Conservation (phyloP, 2,888 invertebrate genomes). For the Tinea trinotella region DNA sequence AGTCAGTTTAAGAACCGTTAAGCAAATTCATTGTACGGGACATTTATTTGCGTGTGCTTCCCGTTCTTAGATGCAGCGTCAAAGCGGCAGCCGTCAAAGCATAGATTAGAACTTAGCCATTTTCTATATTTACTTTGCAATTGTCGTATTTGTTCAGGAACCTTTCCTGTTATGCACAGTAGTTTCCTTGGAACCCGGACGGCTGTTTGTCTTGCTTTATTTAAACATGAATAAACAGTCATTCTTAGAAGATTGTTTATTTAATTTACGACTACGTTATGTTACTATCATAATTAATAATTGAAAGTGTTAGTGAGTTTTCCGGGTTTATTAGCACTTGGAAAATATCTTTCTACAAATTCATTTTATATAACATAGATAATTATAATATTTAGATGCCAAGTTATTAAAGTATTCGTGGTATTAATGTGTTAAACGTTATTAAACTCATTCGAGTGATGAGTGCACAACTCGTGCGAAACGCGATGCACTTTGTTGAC, state of each 20-base stretch:
- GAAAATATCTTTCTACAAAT: too few species aligned
- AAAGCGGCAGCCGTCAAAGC: constrained; percentile 13
- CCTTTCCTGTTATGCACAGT: constrained; percentile 44
- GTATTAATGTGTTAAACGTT: constrained; percentile 24
- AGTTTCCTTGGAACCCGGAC: constrained; percentile 35
- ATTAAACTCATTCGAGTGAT: constrained; percentile 36
- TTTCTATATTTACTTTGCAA: constrained; percentile 63
- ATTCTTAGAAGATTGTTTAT: neutral
- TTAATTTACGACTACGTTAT: neutral
- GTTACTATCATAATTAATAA: too few species aligned
- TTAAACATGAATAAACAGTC: neutral
- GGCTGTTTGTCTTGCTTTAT: constrained; percentile 35
- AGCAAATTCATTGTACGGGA: constrained; percentile 16
- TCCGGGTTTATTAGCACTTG: too few species aligned
- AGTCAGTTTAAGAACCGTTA: constrained; percentile 10
- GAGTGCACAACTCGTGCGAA: constrained; percentile 43
- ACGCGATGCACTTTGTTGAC: constrained; percentile 50
- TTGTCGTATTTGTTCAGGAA: constrained; percentile 62
- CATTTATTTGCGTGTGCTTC: constrained; percentile 16
- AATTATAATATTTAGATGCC: too few species aligned
- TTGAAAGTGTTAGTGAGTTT: too few species aligned
- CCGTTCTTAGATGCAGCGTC: constrained; percentile 1
- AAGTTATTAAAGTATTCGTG: constrained; percentile 22
- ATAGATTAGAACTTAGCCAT: constrained; percentile 28
- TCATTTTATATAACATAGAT: too few species aligned